Evolutionary conservation across 2,797 vertebrate species (phyloP).

Genomic region (Alca torda): DNA sequence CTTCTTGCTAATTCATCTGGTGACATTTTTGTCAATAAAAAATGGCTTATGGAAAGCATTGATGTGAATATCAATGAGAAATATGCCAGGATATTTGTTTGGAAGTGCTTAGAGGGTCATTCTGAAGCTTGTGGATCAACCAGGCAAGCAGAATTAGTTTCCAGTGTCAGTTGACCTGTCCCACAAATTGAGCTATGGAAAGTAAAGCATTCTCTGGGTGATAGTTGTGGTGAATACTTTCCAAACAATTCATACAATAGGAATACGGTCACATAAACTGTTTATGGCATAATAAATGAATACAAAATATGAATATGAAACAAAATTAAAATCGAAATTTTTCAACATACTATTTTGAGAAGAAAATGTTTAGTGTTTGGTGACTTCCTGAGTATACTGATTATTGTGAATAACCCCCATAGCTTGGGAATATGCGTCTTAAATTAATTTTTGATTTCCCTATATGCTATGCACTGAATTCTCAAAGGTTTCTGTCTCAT

Average conservation of each 20-base stretch:
- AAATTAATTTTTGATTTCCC: constrained; percentile 52
- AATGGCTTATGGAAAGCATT: not conserved
- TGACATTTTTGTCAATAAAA: not conserved
- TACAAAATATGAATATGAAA: not conserved
- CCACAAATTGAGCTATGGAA: not conserved
- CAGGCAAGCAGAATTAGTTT: constrained; percentile 14
- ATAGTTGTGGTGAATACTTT: not conserved
- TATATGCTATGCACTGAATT: not conserved
- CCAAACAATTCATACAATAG: not conserved
- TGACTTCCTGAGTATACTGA: not conserved
- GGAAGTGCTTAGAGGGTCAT: not conserved
- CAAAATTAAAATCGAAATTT: not conserved
- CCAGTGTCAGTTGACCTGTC: not conserved
- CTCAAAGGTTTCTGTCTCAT: not conserved
- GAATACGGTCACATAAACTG: not conserved
- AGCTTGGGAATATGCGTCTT: not conserved
- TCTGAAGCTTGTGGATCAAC: constrained; percentile 5
- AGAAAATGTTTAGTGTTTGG: not conserved
- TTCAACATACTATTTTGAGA: not conserved
- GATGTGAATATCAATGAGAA: not conserved
- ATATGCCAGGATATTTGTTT: not conserved
- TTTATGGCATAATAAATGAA: not conserved
- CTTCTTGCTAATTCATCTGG: not conserved
- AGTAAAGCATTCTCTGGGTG: constrained; percentile 5
- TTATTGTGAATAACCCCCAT: not conserved